Evolutionary conservation across 2,797 vertebrate species (phyloP).

Genomic region (Natrix natrix): DNA sequence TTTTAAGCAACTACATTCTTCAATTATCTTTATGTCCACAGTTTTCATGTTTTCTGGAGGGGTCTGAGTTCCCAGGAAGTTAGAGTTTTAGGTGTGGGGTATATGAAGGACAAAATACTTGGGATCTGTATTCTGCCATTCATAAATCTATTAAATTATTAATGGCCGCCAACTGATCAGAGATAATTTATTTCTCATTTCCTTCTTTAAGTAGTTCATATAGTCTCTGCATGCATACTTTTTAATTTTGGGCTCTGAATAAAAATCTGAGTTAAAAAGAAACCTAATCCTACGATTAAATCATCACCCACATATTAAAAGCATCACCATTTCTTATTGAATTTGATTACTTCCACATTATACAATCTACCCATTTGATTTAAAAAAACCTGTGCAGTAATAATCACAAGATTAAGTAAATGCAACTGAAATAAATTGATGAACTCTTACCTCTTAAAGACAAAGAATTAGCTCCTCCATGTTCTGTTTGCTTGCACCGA

Average conservation of each 20-base stretch:
- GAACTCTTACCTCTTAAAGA: constrained; percentile 80
- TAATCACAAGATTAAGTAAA: constrained; percentile 4
- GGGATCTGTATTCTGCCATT: neutral
- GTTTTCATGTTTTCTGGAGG: neutral
- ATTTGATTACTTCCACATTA: neutral
- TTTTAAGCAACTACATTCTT: neutral
- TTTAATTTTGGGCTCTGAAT: neutral
- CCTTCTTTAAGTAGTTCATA: neutral
- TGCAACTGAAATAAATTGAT: neutral
- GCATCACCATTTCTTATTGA: neutral
- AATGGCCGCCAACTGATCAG: neutral
- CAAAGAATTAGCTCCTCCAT: constrained; percentile 73
- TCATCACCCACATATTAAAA: neutral
- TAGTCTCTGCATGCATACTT: neutral
- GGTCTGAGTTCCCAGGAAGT: neutral
- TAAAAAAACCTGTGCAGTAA: neutral
- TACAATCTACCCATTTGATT: too few species aligned
- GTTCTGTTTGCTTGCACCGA: constrained; percentile 74
- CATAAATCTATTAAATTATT: neutral
- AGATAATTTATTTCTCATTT: neutral
- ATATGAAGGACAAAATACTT: neutral
- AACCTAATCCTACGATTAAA: neutral
- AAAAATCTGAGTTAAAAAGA: neutral
- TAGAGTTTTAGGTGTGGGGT: neutral
- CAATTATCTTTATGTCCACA: neutral